Conservation (phyloP, 2,113 vertebrate genomes). For the Myrmecophaga tridactyla region DNA sequence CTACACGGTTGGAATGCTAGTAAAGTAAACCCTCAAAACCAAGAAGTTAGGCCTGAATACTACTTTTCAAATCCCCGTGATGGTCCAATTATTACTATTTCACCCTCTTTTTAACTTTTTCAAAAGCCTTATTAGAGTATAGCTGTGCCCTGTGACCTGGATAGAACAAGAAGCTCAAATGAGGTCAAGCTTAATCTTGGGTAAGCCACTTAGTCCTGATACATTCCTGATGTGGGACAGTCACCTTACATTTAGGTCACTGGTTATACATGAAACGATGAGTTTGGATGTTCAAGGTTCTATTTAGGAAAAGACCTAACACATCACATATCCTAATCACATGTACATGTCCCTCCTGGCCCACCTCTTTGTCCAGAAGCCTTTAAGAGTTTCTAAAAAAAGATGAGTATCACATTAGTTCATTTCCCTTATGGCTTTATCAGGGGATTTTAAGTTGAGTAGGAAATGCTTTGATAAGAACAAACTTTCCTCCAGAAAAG, state of each 20-base stretch:
- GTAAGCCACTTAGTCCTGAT: conserved; percentile 25
- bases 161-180: neutral
- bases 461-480: neutral
- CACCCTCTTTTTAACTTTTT: neutral
- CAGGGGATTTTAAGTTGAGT: neutral
- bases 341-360: too few species aligned
- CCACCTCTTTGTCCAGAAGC: neutral
- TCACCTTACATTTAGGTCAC: neutral
- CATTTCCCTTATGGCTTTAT: neutral
- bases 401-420: too few species aligned
- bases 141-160: neutral
- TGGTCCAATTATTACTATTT: neutral
- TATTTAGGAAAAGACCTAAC: neutral
- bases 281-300: neutral
- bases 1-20: neutral
- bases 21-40: neutral
- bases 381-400: too few species aligned
- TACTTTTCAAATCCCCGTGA: neutral
- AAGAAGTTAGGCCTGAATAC: neutral
- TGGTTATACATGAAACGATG: neutral
- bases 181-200: conserved; percentile 14
- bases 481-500: neutral
- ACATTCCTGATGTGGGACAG: neutral
- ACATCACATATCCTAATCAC: neutral
- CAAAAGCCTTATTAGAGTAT: neutral